Evolutionary conservation across 1,140 invertebrate species (phyloP), one percentile per base, ranked within the genome.

Genomic region (Cherax quadricarinatus): DNA sequence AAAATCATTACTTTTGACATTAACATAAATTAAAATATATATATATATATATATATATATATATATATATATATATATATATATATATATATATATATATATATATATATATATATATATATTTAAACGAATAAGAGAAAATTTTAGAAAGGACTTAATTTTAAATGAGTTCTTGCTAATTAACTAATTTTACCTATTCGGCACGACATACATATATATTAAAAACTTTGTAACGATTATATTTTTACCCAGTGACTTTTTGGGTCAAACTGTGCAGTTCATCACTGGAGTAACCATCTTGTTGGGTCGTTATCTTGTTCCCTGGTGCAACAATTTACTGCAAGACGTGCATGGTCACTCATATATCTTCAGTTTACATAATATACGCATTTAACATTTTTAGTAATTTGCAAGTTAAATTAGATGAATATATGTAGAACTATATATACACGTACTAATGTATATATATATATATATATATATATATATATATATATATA

Each of bases 81-180:
- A 83, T 83, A 83, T 83, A 83, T 83, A 83, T 83, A 83, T 83
- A 83, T 83, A 83, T 83, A 83, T 83, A 83, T 51, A 83, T 83
- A 83, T 83, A 83, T 83, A 83, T 83, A 83, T 83, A 83, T 83
- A 57, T 83, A 83, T 83, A 83, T 83, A 83, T 83, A 83, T 83
- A 83, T 83, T n/a, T n/a, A n/a, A n/a, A n/a, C n/a, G n/a, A n/a
- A n/a, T n/a, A n/a, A n/a, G n/a, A n/a, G n/a, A n/a, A n/a, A n/a
- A n/a, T n/a, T n/a, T n/a, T n/a, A n/a, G n/a, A n/a, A n/a, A n/a
- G n/a, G n/a, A n/a, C n/a, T n/a, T n/a, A n/a, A n/a, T n/a, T n/a
- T n/a, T n/a, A n/a, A n/a, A n/a, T n/a, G n/a, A n/a, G n/a, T n/a
- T n/a, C n/a, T n/a, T n/a, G n/a, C n/a, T n/a, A n/a, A n/a, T n/a